A percentile compares a stretch with the other conserved stretches of the same genome.
Evolutionary conservation across 2,888 invertebrate species (phyloP).

Genomic region (Diarsia dahlii): DNA sequence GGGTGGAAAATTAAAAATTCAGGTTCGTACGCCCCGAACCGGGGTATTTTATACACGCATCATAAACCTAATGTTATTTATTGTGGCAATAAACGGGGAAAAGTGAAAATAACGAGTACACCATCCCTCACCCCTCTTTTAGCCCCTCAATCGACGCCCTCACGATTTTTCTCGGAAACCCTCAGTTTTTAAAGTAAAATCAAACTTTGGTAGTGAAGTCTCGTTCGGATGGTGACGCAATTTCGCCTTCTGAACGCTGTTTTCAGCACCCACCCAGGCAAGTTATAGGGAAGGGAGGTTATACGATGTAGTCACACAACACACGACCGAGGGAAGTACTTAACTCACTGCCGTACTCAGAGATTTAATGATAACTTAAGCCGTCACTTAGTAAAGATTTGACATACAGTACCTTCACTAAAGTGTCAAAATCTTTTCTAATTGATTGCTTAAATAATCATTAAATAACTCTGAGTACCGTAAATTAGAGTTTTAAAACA

Average conservation of each 20-base stretch:
- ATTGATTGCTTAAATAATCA: too few species aligned
- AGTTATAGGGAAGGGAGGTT: background rate
- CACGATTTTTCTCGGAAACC: constrained; percentile 48
- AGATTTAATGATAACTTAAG: too few species aligned
- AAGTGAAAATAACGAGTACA: constrained; percentile 69
- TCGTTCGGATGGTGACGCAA: constrained; percentile 22
- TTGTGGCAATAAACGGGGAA: constrained; percentile 70
- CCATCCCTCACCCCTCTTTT: constrained; percentile 28
- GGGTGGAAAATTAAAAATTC: constrained; percentile 64
- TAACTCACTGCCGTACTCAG: too few species aligned
- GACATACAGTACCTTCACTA: too few species aligned
- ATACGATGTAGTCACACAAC: background rate
- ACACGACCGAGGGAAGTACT: background rate
- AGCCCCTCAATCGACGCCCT: constrained; percentile 45
- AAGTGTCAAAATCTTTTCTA: too few species aligned
- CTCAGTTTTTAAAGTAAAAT: constrained; percentile 61
- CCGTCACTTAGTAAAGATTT: too few species aligned
- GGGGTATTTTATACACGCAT: constrained; percentile 70
- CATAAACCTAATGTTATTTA: constrained; percentile 74
- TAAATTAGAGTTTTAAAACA: background rate
- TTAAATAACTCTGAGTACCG: too few species aligned
- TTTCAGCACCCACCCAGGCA: background rate
- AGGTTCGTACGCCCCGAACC: constrained; percentile 49
- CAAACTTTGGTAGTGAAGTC: constrained; percentile 51
- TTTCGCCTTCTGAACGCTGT: background rate